phyloP scores from a whole-genome alignment of 1,140 invertebrate species.

The Drosophila pruinosa region DNA sequence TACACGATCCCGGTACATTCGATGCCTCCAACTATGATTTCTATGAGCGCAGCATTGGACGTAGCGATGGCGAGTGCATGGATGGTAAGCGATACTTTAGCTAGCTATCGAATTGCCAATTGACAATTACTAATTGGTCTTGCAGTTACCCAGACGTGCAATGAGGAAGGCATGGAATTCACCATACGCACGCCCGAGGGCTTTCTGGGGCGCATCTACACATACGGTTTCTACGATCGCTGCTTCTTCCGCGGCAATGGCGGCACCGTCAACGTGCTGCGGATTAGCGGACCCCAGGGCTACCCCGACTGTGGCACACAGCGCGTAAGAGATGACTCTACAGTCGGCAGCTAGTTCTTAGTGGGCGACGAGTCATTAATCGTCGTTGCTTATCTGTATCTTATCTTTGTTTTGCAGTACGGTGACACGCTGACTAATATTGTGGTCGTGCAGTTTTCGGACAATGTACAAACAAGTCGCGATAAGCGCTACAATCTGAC shows the following conservation, averaged over 20 bases:
- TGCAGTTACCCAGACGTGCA: conserved; percentile 94
- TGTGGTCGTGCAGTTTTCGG: conserved; percentile 96
- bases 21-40: conserved; percentile 94
- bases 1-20: conserved; percentile 92
- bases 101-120: not conserved
- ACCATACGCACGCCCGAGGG: conserved; percentile 93
- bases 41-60: conserved; percentile 90
- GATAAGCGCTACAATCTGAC: conserved; percentile 96
- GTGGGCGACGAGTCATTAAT: too few species aligned
- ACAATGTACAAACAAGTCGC: conserved; percentile 94
- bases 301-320: conserved; percentile 96
- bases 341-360: too few species aligned
- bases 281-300: conserved; percentile 93
- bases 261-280: conserved; percentile 90
- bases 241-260: conserved; percentile 96
- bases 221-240: conserved; percentile 94
- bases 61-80: conserved; percentile 90
- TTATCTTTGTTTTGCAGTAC: conserved; percentile 85
- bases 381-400: not conserved
- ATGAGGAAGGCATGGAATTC: conserved; percentile 97
- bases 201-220: conserved; percentile 95
- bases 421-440: conserved; percentile 97
- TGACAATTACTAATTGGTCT: conserved; percentile 29
- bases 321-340: conserved; percentile 84
- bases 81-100: conserved; percentile 85